These are phyloP conservation scores for Cynodonichthys magdalenae DNA, from an alignment of 2,797 vertebrate genomes.

Conservation along the genomic window DNA sequence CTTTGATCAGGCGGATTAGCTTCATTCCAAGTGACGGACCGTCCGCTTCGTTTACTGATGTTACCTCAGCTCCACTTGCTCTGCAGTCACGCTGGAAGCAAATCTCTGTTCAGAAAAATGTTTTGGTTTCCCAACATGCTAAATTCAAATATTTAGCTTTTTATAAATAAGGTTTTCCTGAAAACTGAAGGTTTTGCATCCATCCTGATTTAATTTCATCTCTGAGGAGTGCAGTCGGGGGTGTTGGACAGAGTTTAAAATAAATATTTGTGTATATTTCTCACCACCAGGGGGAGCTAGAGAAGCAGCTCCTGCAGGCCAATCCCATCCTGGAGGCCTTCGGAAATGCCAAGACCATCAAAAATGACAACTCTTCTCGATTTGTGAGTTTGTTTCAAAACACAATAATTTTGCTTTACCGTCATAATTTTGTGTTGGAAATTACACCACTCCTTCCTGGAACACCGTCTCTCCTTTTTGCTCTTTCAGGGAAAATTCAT, in stretches of 20 bases:
- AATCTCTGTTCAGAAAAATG: constrained; percentile 21
- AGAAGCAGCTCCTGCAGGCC: constrained; percentile 97
- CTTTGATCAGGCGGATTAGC: constrained; percentile 79
- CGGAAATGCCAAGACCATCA: constrained; percentile 98
- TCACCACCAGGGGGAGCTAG: constrained; percentile 93
- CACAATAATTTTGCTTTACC: too few species aligned
- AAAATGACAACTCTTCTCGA: constrained; percentile 97
- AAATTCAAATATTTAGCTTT: constrained; percentile 6
- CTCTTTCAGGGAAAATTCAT: constrained; percentile 94
- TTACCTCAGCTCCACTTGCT: constrained; percentile 27
- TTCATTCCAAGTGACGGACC: constrained; percentile 53
- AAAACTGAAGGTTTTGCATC: not conserved
- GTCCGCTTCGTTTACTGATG: constrained; percentile 55
- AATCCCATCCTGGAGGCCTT: constrained; percentile 98
- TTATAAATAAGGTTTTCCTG: too few species aligned
- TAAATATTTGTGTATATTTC: constrained; percentile 36
- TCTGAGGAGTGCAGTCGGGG: too few species aligned
- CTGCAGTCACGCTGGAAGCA: constrained; percentile 48
- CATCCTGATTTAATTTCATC: too few species aligned
- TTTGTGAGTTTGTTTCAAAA: constrained; percentile 86
- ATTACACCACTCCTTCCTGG: not conserved
- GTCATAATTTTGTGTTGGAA: not conserved
- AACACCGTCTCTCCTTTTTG: constrained; percentile 8
- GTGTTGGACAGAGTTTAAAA: not conserved
- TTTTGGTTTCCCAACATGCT: constrained; percentile 18